Evolutionary conservation across 1,140 invertebrate species (phyloP).

Genomic region (Thaumatotibia leucotreta): DNA sequence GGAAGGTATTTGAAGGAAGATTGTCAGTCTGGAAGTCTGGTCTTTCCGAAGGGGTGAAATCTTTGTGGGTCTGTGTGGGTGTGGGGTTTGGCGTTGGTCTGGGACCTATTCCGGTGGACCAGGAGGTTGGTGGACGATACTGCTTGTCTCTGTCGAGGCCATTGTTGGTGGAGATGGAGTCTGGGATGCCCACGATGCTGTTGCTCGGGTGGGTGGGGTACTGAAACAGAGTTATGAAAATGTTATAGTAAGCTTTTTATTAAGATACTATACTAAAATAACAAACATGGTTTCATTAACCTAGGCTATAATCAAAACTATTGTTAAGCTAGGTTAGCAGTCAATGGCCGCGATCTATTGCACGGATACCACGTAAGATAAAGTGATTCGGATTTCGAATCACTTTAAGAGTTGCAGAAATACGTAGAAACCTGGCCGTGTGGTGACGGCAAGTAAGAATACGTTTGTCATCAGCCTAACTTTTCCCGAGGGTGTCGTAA

Average conservation of each 20-base stretch:
- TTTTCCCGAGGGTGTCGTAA: no score
- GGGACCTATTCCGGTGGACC: conserved; percentile 53
- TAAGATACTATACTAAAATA: neutral
- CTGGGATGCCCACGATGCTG: conserved; percentile 58
- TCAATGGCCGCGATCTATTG: no score
- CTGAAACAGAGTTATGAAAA: conserved; percentile 36
- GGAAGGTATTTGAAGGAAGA: neutral
- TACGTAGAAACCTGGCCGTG: no score
- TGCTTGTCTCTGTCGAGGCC: conserved; percentile 52
- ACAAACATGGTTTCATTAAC: neutral
- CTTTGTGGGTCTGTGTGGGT: conserved; percentile 11
- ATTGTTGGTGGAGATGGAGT: conserved; percentile 50
- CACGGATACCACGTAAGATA: no score
- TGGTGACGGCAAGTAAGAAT: no score
- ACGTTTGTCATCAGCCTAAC: no score
- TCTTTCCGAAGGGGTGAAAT: neutral
- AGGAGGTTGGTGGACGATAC: conserved; percentile 47
- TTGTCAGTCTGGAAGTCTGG: neutral
- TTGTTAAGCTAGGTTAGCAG: no score
- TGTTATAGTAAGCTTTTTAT: neutral
- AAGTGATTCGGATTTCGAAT: no score
- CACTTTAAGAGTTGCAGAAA: no score
- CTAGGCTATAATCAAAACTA: no score
- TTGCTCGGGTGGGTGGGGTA: conserved; percentile 55
- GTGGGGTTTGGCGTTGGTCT: conserved; percentile 13